A percentile compares a stretch with the other conserved stretches of the same genome.
Evolutionary conservation across 1,140 invertebrate genomes (phyloP).

Genomic region (Microvelia longipes): DNA sequence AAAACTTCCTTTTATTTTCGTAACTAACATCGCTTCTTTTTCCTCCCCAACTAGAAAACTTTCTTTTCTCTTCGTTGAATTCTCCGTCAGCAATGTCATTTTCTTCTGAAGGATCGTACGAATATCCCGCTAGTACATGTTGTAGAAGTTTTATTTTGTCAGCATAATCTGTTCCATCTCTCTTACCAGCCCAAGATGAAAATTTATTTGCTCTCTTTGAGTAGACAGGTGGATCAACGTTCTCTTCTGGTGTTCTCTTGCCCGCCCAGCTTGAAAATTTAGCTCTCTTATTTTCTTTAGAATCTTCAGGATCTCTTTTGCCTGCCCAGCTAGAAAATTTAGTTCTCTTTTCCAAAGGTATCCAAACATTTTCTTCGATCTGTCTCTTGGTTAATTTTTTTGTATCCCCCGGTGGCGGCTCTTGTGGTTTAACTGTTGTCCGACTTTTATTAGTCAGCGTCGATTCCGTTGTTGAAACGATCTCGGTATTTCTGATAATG

Average conservation of each 20-base stretch:
- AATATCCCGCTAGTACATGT: not conserved
- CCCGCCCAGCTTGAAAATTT: slow-evolving; percentile 15
- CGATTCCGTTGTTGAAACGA: not conserved
- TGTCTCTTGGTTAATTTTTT: not conserved
- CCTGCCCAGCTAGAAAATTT: slow-evolving; percentile 17
- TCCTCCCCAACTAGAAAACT: slow-evolving; percentile 16
- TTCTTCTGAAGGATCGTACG: not conserved
- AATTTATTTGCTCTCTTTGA: slow-evolving; percentile 13
- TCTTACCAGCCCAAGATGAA: slow-evolving; percentile 25
- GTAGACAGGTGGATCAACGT: not conserved
- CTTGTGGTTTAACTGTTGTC: not conserved
- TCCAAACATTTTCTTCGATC: not conserved
- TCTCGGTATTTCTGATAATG: not conserved
- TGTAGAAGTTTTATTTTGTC: not conserved
- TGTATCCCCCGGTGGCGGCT: not conserved
- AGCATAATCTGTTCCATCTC: slow-evolving; percentile 2
- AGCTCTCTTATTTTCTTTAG: not conserved
- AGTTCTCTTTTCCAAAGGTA: slow-evolving; percentile 4
- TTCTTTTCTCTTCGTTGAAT: slow-evolving; percentile 8
- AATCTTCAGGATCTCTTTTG: slow-evolving; percentile 9
- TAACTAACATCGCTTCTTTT: slow-evolving; percentile 6
- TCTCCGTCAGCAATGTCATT: not conserved
- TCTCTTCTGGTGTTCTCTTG: not conserved
- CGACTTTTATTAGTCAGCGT: not conserved
- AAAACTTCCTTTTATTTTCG: slow-evolving; percentile 25